Conservation (phyloP, 2,888 invertebrate genomes). For the Melanophora roralis region DNA sequence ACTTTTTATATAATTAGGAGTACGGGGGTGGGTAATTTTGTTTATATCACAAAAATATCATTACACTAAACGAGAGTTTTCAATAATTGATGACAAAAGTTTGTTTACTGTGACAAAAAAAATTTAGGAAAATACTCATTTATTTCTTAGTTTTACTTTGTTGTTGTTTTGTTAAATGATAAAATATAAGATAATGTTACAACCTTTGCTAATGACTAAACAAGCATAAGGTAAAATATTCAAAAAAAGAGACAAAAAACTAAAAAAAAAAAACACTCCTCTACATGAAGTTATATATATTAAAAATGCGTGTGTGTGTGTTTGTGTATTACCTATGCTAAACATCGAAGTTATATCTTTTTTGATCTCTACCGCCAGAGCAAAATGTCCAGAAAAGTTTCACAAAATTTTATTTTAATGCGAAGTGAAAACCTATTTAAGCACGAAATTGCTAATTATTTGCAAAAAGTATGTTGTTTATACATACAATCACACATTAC, state of each 20-base stretch:
- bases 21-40: neutral
- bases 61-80: constrained; percentile 55
- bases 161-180: constrained; percentile 16
- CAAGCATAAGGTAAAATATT: neutral
- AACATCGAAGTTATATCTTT: constrained; percentile 5
- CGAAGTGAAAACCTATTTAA: constrained; percentile 26
- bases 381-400: neutral
- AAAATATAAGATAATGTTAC: constrained; percentile 7
- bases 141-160: constrained; percentile 9
- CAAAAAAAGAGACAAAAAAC: too few species aligned
- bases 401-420: constrained; percentile 31
- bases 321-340: too few species aligned
- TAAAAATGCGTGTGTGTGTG: too few species aligned
- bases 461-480: constrained; percentile 52
- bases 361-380: too few species aligned
- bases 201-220: constrained; percentile 30
- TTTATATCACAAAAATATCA: constrained; percentile 4
- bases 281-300: too few species aligned
- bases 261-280: too few species aligned
- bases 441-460: constrained; percentile 40
- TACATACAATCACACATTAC: constrained; percentile 49
- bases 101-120: constrained; percentile 57
- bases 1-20: neutral
- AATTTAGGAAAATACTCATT: constrained; percentile 11
- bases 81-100: constrained; percentile 63